Conservation (phyloP, 2,888 invertebrate species). For the Eristalinus sepulchralis region DNA sequence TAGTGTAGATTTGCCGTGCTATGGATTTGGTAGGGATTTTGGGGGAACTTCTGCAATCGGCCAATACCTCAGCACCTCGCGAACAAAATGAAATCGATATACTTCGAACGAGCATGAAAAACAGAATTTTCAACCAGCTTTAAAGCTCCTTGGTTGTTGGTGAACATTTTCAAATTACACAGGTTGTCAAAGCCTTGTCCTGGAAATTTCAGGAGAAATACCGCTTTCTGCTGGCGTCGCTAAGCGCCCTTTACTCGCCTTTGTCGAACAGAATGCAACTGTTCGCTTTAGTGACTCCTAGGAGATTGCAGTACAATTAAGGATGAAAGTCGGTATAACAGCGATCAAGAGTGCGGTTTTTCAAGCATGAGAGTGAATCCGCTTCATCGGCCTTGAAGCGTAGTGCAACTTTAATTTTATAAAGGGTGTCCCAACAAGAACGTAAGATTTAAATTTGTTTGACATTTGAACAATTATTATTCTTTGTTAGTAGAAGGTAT, state of each 20-base stretch:
- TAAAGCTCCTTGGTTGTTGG: slow-evolving; percentile 66
- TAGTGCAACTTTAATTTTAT: too few relatives aligned
- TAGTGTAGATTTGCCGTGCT: background rate
- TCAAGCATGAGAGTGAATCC: slow-evolving; percentile 52
- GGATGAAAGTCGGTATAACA: slow-evolving; percentile 64
- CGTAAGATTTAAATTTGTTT: too few relatives aligned
- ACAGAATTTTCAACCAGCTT: slow-evolving; percentile 34
- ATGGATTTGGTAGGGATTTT: slow-evolving; percentile 27
- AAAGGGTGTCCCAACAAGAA: too few relatives aligned
- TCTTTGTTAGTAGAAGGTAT: too few relatives aligned
- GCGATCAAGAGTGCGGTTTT: slow-evolving; percentile 25
- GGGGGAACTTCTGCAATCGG: slow-evolving; percentile 61
- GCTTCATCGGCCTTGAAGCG: slow-evolving; percentile 11
- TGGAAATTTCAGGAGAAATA: slow-evolving; percentile 47
- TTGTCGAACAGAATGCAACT: too few relatives aligned
- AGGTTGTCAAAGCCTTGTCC: background rate
- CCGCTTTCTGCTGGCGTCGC: too few relatives aligned
- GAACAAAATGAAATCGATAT: slow-evolving; percentile 68
- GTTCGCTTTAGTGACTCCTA: slow-evolving; percentile 70
- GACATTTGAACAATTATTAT: too few relatives aligned
- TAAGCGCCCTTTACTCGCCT: too few relatives aligned
- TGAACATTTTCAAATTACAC: slow-evolving; percentile 43
- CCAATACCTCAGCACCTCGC: slow-evolving; percentile 32
- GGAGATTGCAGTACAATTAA: slow-evolving; percentile 55
- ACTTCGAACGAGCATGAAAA: slow-evolving; percentile 60